A percentile compares a stretch with the other conserved stretches of the same genome.
Conservation (phyloP, 2,888 invertebrate genomes). For the Blomia tropicalis region DNA sequence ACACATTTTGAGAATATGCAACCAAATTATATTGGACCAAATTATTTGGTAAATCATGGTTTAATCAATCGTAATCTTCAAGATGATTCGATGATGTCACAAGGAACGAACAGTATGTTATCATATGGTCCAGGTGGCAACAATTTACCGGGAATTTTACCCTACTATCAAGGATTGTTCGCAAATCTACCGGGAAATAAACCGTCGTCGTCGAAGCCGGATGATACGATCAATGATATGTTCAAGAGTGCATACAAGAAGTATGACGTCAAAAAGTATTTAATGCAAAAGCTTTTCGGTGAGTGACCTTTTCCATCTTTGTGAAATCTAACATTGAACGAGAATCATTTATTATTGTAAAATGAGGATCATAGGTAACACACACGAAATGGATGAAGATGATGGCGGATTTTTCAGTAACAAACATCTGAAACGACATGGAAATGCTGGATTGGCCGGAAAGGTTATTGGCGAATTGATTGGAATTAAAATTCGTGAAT, state of each 20-base stretch:
- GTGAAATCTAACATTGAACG: background rate
- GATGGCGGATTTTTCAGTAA: constrained; percentile 20
- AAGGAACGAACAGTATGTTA: background rate
- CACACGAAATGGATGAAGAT: constrained; percentile 18
- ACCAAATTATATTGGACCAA: constrained; percentile 11
- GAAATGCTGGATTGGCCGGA: constrained; percentile 19
- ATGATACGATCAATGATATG: background rate
- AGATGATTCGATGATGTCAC: background rate
- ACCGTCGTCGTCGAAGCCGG: background rate
- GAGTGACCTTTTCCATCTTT: background rate
- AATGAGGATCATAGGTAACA: too few relatives aligned
- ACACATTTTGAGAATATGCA: constrained; percentile 1
- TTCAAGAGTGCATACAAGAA: constrained; percentile 12
- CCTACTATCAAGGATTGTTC: background rate
- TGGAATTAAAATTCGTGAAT: constrained; percentile 20
- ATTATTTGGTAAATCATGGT: background rate
- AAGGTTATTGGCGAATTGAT: constrained; percentile 23
- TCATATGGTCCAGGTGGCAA: background rate
- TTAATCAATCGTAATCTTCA: background rate
- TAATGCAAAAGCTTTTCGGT: constrained; percentile 22
- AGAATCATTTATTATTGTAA: background rate
- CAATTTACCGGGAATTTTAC: background rate
- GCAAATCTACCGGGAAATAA: background rate
- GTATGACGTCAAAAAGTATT: constrained; percentile 19
- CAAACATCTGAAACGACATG: constrained; percentile 21